Evolutionary conservation across 1,140 invertebrate genomes (phyloP), one percentile per base, ranked within the genome.

Genomic region (Phymorhynchus buccinoides): DNA sequence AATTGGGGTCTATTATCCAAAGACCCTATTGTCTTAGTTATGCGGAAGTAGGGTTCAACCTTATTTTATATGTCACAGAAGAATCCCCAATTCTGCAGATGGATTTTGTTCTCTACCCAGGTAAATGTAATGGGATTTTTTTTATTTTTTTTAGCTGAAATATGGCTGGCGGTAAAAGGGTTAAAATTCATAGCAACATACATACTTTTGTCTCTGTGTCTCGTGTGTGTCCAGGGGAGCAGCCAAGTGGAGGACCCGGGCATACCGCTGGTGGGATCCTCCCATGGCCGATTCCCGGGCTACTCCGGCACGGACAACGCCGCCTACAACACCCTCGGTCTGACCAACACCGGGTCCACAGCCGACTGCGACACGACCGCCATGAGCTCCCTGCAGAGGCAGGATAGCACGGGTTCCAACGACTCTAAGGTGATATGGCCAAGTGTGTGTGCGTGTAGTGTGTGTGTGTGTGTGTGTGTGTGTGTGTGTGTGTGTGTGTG

Each of bases 401-500:
- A 79, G 18, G 77, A 79, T n/a, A 79, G 42, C n/a, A 30, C 18
- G 12, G 27, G 22, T 2, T 48, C 32, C 12, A 30, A 3, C 71
- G 39, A 12, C 18, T 6, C 18, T 16, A 75, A 66, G 62, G 62
- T 52, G 22, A 22, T 52, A 52, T 22, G 48, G 48, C 9, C 48
- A 22, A 12, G 48, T 22, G 48, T 52, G 48, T 22, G 48, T 52
- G 48, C 48, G 48, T 22, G 22, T 52, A 22, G 12, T 7, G 12
- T n/a, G 73, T 77, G 73, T 18, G 4, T 30, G 18, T 77, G 73
- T 77, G 73, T 77, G 73, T 18, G 73, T 77, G 73, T 77, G 73
- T 18, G 30, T 35, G 39, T 35, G 32, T 35, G 16, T 77, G 73
- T 14, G 32, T 77, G 73, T 39, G 39, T 35, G 32, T 14, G 32